Conservation (phyloP, 1,140 invertebrate species). For the Rhagoletis zephyria region DNA sequence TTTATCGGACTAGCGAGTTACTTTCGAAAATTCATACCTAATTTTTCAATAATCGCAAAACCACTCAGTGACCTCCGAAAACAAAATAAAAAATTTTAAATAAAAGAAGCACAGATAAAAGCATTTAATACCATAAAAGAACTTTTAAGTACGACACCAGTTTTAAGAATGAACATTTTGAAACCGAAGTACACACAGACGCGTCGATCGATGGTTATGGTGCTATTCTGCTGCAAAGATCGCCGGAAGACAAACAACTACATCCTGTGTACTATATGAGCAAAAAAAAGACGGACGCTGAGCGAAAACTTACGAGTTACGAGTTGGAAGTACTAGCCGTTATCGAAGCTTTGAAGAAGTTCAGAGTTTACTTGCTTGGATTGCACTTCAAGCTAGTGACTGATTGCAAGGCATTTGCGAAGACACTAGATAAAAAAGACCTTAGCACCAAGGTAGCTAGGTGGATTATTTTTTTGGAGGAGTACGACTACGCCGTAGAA, state of each 20-base stretch:
- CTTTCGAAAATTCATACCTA: not conserved
- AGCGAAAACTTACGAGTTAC: conserved; percentile 54
- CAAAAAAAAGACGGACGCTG: too few relatives aligned
- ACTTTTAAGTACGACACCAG: conserved; percentile 56
- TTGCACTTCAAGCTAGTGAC: conserved; percentile 58
- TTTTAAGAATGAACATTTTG: conserved; percentile 64
- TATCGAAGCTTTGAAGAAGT: conserved; percentile 68
- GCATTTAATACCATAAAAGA: conserved; percentile 57
- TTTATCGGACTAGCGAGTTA: not conserved
- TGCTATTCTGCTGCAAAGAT: conserved; percentile 67
- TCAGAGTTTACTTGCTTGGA: conserved; percentile 61
- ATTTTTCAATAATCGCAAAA: not conserved
- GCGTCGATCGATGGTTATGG: conserved; percentile 64
- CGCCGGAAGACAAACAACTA: conserved; percentile 66
- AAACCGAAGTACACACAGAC: conserved; percentile 71
- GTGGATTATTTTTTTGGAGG: conserved; percentile 63
- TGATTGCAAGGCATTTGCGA: conserved; percentile 68
- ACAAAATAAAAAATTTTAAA: conserved; percentile 49
- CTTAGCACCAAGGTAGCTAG: conserved; percentile 62
- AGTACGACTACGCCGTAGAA: conserved; percentile 62
- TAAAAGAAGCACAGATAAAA: conserved; percentile 47
- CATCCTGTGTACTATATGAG: conserved; percentile 73
- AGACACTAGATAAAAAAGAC: conserved; percentile 66
- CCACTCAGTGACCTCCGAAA: conserved; percentile 12
- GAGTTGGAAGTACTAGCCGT: conserved; percentile 69